Conservation (phyloP, 2,888 invertebrate genomes). For the Amphipyra berbera region DNA sequence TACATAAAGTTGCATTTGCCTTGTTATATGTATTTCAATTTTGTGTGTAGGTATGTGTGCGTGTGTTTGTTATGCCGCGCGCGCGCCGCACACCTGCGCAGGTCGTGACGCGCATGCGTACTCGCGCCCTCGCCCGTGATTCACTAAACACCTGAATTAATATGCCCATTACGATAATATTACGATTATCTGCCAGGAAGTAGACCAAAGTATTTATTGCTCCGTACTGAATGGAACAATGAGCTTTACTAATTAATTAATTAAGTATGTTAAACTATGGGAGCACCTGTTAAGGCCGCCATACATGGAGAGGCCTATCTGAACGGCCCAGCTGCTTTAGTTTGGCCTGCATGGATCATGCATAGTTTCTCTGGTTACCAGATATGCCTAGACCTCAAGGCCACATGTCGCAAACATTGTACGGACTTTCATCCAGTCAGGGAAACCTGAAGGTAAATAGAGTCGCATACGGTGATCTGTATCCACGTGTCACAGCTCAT, state of each 20-base stretch:
- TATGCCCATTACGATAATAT: conserved; percentile 63
- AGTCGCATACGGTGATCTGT: no score
- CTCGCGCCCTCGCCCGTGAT: conserved; percentile 31
- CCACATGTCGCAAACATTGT: no score
- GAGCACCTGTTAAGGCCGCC: conserved; percentile 38
- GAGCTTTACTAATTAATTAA: conserved; percentile 39
- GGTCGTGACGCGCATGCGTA: conserved; percentile 70
- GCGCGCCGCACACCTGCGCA: conserved; percentile 82
- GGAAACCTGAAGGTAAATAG: no score
- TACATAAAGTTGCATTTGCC: conserved; percentile 36
- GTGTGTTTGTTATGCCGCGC: conserved; percentile 71
- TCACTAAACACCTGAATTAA: conserved; percentile 58
- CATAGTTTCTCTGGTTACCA: no score
- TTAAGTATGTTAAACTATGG: conserved; percentile 16
- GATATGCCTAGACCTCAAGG: no score
- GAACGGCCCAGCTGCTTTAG: not conserved
- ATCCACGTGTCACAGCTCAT: no score
- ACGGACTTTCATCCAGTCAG: no score
- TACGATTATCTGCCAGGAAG: conserved; percentile 59
- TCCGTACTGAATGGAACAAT: conserved; percentile 26
- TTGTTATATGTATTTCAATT: conserved; percentile 6
- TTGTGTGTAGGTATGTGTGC: conserved; percentile 22
- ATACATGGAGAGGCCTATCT: not conserved
- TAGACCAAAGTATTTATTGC: conserved; percentile 49
- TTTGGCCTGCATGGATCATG: not conserved